Evolutionary conservation across 1,140 invertebrate genomes (phyloP).

Genomic region (Kradibia gibbosae): DNA sequence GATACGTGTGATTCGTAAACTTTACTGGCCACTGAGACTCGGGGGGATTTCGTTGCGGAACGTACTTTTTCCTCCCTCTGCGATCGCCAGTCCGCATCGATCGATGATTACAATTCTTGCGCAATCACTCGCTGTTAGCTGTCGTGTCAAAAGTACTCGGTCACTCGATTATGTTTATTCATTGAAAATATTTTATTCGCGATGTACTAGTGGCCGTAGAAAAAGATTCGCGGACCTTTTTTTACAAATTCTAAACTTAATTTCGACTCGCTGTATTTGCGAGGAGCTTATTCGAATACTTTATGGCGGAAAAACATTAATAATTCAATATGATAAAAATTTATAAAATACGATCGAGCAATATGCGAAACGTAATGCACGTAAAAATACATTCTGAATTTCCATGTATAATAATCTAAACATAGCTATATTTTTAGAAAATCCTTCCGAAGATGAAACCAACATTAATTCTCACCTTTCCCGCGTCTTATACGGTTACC

Average conservation of each 20-base stretch:
- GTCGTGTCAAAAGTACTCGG: too few species aligned
- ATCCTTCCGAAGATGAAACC: not conserved
- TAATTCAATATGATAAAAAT: not conserved
- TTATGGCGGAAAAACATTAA: not conserved
- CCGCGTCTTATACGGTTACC: not conserved
- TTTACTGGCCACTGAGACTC: not conserved
- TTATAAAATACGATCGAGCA: not conserved
- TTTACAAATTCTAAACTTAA: not conserved
- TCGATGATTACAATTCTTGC: too few species aligned
- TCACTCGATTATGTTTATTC: too few species aligned
- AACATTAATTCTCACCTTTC: not conserved
- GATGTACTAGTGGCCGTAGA: too few species aligned
- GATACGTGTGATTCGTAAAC: not conserved
- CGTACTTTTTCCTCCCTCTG: not conserved
- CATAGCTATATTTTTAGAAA: not conserved
- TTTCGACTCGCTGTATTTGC: not conserved
- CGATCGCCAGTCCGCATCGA: too few species aligned
- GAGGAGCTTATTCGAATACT: not conserved
- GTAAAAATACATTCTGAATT: not conserved
- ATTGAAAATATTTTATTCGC: too few species aligned
- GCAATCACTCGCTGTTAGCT: too few species aligned
- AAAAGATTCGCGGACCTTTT: too few species aligned
- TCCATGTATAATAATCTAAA: not conserved
- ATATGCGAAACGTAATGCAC: not conserved
- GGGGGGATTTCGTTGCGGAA: not conserved